phyloP scores from a whole-genome alignment of 2,888 invertebrate genomes.

The Aleiodes leptofemur region DNA sequence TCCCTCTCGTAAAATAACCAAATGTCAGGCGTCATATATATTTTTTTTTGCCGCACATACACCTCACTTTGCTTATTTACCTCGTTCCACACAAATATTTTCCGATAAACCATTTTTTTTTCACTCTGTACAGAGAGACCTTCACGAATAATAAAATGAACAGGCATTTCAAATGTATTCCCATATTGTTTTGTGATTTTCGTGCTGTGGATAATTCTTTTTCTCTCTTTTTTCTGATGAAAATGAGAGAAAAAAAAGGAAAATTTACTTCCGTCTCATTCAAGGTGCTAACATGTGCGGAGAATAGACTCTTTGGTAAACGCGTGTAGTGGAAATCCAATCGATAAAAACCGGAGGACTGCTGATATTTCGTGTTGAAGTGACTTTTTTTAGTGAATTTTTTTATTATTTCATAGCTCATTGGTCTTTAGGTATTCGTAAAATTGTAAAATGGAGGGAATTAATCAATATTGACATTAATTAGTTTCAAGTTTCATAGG shows the following conservation, averaged over 20 bases:
- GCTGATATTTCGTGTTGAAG: slow-evolving; percentile 1
- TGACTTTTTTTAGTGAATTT: not conserved
- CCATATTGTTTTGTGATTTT: too few species aligned
- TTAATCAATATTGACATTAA: too few species aligned
- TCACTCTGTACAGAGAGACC: too few species aligned
- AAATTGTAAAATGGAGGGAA: too few species aligned
- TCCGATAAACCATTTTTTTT: too few species aligned
- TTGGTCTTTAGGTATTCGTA: not conserved
- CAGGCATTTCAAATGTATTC: too few species aligned
- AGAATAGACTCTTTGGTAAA: slow-evolving; percentile 25
- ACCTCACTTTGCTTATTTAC: not conserved
- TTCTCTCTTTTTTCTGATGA: not conserved
- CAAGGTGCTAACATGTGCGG: slow-evolving; percentile 32
- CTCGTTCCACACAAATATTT: too few species aligned
- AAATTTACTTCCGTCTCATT: slow-evolving; percentile 18
- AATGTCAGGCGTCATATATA: slow-evolving; percentile 50
- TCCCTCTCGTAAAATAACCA: slow-evolving; percentile 50
- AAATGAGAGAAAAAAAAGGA: not conserved
- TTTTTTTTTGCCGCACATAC: slow-evolving; percentile 31
- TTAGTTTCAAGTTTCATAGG: too few species aligned
- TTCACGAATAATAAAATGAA: too few species aligned
- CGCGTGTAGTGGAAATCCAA: not conserved
- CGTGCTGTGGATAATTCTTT: not conserved
- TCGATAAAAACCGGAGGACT: slow-evolving; percentile 10
- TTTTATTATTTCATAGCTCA: not conserved